Conservation (phyloP, 2,797 vertebrate species). For the Dipus sagitta region DNA sequence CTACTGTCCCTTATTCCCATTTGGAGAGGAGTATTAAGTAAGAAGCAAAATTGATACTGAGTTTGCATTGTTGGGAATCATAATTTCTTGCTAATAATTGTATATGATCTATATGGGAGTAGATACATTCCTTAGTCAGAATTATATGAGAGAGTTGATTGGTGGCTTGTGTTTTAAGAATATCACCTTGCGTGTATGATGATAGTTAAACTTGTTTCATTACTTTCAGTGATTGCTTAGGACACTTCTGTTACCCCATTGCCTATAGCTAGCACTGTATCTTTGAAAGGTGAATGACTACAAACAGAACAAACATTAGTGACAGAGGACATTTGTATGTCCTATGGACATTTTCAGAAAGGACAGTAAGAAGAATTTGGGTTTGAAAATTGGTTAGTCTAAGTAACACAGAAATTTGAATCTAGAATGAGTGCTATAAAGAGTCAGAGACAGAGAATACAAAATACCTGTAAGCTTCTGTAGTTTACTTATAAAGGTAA, state of each 20-base stretch:
- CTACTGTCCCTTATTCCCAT: not conserved
- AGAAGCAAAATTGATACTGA: not conserved
- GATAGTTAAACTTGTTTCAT: not conserved
- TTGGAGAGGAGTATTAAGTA: constrained; percentile 8
- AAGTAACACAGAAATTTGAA: not conserved
- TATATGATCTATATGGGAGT: not conserved
- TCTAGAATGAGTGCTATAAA: not conserved
- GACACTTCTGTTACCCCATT: not conserved
- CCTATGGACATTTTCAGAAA: not conserved
- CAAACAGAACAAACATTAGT: not conserved
- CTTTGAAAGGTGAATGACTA: not conserved
- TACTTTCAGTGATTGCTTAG: not conserved
- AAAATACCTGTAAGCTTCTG: not conserved
- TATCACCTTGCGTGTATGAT: not conserved
- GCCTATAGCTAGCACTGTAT: not conserved
- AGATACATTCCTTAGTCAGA: not conserved
- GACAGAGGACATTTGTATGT: not conserved
- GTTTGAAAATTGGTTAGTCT: not conserved
- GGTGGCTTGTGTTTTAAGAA: not conserved
- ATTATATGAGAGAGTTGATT: not conserved
- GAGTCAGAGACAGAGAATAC: not conserved
- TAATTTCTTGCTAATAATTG: not conserved
- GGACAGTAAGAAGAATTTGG: not conserved
- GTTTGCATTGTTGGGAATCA: not conserved
- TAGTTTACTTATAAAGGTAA: not conserved